Evolutionary conservation across 1,140 invertebrate genomes (phyloP).

Genomic region (Mercenaria mercenaria): DNA sequence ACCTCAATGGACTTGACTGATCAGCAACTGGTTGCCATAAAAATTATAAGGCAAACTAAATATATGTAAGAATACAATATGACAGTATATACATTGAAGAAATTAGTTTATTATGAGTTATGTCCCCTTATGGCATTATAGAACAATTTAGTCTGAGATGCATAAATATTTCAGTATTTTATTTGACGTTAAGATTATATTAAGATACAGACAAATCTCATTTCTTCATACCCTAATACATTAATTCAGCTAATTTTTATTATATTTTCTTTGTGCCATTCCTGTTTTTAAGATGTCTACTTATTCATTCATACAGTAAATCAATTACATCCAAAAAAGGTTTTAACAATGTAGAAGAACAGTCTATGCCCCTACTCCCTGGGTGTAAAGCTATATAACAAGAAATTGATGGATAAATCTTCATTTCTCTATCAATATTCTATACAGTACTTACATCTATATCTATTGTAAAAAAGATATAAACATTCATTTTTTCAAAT

Average conservation of each 20-base stretch:
- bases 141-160: no score
- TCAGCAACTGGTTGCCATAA: no score
- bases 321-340: slow-evolving; percentile 23
- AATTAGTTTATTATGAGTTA: no score
- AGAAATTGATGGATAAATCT: background rate
- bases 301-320: background rate
- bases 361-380: background rate
- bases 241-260: slow-evolving; percentile 7
- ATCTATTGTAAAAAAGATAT: background rate
- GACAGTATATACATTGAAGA: no score
- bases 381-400: background rate
- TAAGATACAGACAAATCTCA: background rate
- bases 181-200: background rate
- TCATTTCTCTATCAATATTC: slow-evolving; percentile 15
- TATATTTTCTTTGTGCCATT: background rate
- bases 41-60: no score
- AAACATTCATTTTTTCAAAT: background rate
- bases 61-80: no score
- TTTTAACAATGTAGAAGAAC: background rate
- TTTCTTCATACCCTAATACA: background rate
- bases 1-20: no score
- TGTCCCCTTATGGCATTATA: no score
- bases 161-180: no score
- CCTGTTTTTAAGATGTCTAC: background rate
- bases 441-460: background rate